Conservation (phyloP, 2,113 vertebrate genomes). For the Irena cyanogastra region DNA sequence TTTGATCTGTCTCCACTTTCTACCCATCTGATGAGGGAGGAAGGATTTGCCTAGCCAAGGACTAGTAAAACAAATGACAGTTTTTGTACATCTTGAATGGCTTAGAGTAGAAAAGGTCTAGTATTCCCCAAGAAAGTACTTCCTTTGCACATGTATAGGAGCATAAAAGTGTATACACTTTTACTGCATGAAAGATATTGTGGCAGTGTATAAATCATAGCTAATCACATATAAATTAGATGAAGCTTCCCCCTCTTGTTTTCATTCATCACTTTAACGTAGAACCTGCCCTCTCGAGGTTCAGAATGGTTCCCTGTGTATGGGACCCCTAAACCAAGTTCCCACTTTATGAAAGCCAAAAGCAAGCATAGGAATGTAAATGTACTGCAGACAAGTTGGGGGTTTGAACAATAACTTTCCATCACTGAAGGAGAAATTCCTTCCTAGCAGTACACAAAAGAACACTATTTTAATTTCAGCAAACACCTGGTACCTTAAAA, state of each 20-base stretch:
- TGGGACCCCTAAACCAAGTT: background rate
- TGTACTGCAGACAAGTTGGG: background rate
- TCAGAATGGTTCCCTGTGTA: background rate
- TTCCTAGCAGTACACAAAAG: background rate
- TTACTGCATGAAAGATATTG: background rate
- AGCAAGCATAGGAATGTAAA: background rate
- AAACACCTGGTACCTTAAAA: background rate
- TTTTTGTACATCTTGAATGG: background rate
- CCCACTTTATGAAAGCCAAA: background rate
- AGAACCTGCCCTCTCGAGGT: background rate
- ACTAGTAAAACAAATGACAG: background rate
- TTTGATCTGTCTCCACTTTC: background rate
- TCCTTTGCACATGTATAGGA: background rate
- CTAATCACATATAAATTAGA: background rate
- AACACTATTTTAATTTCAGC: background rate
- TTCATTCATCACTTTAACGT: background rate
- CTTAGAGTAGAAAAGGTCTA: background rate
- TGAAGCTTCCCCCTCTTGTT: background rate
- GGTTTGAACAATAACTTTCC: background rate
- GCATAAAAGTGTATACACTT: too few relatives aligned
- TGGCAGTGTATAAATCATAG: background rate
- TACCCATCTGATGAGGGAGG: background rate
- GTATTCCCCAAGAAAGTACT: background rate
- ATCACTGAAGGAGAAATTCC: background rate
- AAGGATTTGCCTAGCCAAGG: background rate